phyloP scores from a whole-genome alignment of 2,113 vertebrate species.

The Rhipidura dahli region DNA sequence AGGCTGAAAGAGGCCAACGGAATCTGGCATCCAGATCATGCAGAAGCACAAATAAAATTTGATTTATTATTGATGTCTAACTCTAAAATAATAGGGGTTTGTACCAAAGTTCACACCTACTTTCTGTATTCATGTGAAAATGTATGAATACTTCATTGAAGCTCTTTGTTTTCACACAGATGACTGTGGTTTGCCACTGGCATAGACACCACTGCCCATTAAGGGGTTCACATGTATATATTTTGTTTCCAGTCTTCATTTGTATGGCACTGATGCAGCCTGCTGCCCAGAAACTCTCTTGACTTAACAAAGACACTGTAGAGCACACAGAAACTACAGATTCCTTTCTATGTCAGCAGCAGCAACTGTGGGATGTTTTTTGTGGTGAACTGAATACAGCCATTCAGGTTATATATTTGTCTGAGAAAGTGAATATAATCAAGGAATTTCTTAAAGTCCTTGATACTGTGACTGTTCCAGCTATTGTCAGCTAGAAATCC shows the following conservation, averaged over 20 bases:
- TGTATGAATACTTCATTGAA: neutral
- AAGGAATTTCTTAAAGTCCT: neutral
- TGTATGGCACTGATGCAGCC: neutral
- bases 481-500: neutral
- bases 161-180: neutral
- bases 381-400: neutral
- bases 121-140: neutral
- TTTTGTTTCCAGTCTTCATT: neutral
- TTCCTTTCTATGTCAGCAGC: neutral
- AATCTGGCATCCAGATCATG: neutral
- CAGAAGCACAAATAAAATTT: neutral
- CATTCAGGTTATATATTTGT: neutral
- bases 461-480: neutral
- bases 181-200: fast-evolving
- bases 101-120: neutral
- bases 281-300: neutral
- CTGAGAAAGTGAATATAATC: neutral
- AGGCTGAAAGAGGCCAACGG: neutral
- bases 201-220: neutral
- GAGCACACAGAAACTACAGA: neutral
- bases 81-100: neutral
- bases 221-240: fast-evolving
- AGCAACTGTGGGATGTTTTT: neutral
- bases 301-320: neutral
- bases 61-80: neutral